These are phyloP conservation scores for Diabrotica virgifera DNA, from an alignment of 1,140 invertebrate species.

Conservation along the genomic window DNA sequence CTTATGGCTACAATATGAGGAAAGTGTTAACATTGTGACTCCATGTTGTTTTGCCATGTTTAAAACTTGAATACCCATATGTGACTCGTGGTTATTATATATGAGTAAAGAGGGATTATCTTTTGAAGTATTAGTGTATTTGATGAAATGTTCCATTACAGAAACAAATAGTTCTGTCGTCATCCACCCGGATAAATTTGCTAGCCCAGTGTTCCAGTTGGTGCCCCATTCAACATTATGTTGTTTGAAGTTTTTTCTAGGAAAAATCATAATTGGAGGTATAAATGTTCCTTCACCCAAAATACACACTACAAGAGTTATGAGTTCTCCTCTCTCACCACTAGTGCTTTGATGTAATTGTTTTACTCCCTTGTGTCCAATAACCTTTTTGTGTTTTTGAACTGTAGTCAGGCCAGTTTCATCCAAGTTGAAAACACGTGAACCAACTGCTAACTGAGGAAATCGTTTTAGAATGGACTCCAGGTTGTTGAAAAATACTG, in stretches of 20 bases:
- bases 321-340: neutral
- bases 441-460: neutral
- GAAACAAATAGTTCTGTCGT: conserved; percentile 48
- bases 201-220: conserved; percentile 44
- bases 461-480: neutral
- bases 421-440: neutral
- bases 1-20: neutral
- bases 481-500: neutral
- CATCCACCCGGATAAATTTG: conserved; percentile 48
- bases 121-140: conserved; percentile 33
- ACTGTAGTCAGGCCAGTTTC: neutral
- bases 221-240: conserved; percentile 43
- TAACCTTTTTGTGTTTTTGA: neutral
- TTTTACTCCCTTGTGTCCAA: neutral
- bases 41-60: conserved; percentile 32
- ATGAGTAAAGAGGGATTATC: neutral
- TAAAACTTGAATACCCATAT: neutral
- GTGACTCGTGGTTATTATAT: conserved; percentile 14
- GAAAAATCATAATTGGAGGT: conserved; percentile 42
- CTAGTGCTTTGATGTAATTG: neutral
- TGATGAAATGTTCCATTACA: conserved; percentile 50
- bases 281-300: conserved; percentile 41
- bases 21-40: conserved; percentile 9
- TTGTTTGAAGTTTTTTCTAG: conserved; percentile 39
- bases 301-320: conserved; percentile 32